Evolutionary conservation across 2,797 vertebrate species (phyloP), one percentile per base, ranked within the genome.

Genomic region (Notolabrus celidotus): DNA sequence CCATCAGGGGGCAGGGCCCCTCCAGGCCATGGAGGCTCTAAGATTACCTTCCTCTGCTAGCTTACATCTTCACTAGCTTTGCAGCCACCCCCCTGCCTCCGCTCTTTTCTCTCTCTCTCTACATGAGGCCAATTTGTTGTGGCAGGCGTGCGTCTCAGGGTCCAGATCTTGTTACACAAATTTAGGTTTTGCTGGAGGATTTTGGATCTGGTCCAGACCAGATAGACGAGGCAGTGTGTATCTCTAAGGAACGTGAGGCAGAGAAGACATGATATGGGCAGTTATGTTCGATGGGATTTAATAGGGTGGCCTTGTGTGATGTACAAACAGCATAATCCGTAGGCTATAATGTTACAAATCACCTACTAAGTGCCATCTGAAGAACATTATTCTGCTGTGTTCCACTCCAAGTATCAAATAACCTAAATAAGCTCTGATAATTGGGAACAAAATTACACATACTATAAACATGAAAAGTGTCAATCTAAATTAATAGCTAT

Each of bases 61-160:
- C 88, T 90, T 86, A 85, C 88, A 91, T 90, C 86, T 89, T 92
- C 81, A 80, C 85, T 80, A 77, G 83, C 82, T 86, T 77, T 82
- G 60, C 68, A 49, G 61, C 74, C 77, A 65, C 50, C 74, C 81
- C 88, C 71, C 77, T 38, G 10, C 69, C 64, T 54, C 71, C 52
- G 55, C 39, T 34, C 49, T 69, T 76, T 65, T 74, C 60, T 69
- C 71, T 75, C 63, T 77, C 71, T 86, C 90, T 62, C 90, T 70
- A 87, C 91, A 92, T 89, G 88, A 92, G 68, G 85, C 86, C 93
- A 94, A 94, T 94, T 94, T 95, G 91, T 93, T 92, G 89, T 94
- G 92, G 93, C 92, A 93, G 89, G 86, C 89, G 50, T 86, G 91
- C 74, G 65, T 94, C 90, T 92, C 87, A 76, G 84, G 82, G 91